Conservation (phyloP, 1,140 invertebrate genomes). For the Drosophila tsacasi region DNA sequence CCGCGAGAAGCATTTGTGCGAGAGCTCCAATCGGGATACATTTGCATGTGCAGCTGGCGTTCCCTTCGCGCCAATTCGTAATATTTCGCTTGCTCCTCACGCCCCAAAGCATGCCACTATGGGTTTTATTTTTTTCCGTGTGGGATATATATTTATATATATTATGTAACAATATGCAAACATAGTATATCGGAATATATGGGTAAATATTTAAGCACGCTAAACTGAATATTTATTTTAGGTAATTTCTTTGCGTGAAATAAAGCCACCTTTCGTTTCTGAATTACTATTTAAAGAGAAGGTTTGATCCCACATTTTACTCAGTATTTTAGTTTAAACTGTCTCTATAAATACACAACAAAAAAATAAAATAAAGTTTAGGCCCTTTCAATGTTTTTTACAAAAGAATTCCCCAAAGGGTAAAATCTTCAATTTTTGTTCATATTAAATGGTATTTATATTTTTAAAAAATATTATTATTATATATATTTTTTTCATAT, state of each 20-base stretch:
- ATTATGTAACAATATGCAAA: slow-evolving; percentile 50
- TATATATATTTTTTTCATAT: neutral
- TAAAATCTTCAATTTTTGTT: neutral
- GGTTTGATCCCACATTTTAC: neutral
- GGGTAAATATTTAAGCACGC: slow-evolving; percentile 12
- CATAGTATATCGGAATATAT: slow-evolving; percentile 22
- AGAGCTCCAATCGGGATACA: slow-evolving; percentile 99
- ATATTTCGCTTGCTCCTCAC: slow-evolving; percentile 99
- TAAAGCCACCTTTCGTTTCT: neutral
- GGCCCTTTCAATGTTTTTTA: neutral
- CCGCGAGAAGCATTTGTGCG: slow-evolving; percentile 98
- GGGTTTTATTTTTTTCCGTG: slow-evolving; percentile 15
- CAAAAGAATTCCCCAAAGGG: too few relatives aligned
- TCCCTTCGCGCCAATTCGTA: slow-evolving; percentile 99
- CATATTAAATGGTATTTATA: neutral
- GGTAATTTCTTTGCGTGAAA: neutral
- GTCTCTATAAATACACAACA: neutral
- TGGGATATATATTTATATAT: slow-evolving; percentile 35
- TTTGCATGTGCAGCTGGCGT: slow-evolving; percentile 99
- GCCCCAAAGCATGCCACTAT: slow-evolving; percentile 99
- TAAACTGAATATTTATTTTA: slow-evolving; percentile 13
- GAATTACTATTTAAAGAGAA: neutral
- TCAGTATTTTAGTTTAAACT: neutral
- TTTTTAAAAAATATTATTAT: neutral
- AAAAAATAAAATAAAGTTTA: neutral